Evolutionary conservation across 2,797 vertebrate species (phyloP).

Genomic region (Chiroxiphia lanceolata): DNA sequence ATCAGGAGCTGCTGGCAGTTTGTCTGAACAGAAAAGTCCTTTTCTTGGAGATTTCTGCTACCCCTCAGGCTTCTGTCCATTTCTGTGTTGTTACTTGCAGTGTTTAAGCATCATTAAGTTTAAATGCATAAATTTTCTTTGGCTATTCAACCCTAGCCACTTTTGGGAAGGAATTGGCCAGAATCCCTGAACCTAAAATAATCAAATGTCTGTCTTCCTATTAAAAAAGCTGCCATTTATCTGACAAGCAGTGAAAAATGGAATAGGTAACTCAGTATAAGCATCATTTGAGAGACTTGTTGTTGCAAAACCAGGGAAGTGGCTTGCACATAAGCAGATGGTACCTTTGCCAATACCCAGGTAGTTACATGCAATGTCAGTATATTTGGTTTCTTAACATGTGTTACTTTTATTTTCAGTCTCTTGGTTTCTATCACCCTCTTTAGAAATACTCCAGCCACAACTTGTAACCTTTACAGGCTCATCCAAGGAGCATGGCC

Average conservation of each 20-base stretch:
- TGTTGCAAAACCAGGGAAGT: constrained; percentile 5
- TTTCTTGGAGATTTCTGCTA: background rate
- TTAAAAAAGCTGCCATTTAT: constrained; percentile 32
- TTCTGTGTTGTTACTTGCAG: background rate
- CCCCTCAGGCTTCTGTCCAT: background rate
- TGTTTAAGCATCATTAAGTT: constrained; percentile 41
- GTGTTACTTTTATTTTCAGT: background rate
- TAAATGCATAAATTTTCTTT: constrained; percentile 41
- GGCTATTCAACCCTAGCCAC: constrained; percentile 10
- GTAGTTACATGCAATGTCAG: background rate
- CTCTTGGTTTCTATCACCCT: background rate
- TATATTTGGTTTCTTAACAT: background rate
- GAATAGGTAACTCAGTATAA: background rate
- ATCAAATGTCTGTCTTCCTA: background rate
- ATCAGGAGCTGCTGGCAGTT: constrained; percentile 2
- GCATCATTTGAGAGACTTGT: background rate
- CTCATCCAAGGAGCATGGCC: background rate
- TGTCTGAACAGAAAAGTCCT: background rate
- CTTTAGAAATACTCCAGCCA: constrained; percentile 3
- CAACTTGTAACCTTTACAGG: background rate
- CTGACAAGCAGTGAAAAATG: background rate
- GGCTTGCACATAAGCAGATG: background rate
- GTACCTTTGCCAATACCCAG: background rate
- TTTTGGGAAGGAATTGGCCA: constrained; percentile 39
- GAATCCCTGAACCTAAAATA: constrained; percentile 38